Percentiles rank a stretch among this genome's conserved stretches.
Conservation (phyloP, 2,113 vertebrate species). For the Myrmophylax atrothorax region DNA sequence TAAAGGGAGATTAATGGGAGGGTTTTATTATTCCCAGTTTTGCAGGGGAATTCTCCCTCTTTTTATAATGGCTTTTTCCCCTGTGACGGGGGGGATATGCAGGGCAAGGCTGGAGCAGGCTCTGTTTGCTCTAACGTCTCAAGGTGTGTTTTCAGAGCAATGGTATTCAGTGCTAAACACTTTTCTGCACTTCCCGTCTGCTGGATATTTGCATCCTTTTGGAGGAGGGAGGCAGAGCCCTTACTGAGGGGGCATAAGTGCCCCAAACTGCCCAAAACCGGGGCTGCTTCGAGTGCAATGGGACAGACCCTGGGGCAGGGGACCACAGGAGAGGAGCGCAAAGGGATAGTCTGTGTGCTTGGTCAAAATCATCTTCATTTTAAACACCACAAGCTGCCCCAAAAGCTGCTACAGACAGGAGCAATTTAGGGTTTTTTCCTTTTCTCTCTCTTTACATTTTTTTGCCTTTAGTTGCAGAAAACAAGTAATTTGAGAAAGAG, state of each 20-base stretch:
- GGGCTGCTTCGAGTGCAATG: accelerated
- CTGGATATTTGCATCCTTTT: not conserved
- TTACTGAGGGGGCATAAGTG: not conserved
- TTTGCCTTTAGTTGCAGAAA: not conserved
- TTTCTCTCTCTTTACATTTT: not conserved
- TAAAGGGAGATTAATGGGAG: conserved; percentile 50
- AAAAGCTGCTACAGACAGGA: not conserved
- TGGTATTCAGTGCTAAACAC: not conserved
- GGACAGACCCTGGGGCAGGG: not conserved
- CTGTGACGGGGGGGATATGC: not conserved
- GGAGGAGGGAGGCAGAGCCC: not conserved
- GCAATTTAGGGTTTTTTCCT: not conserved
- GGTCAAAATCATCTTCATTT: not conserved
- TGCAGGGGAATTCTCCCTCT: conserved; percentile 50
- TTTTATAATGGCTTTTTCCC: conserved; percentile 43
- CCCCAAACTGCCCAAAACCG: accelerated
- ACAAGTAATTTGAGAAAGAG: not conserved
- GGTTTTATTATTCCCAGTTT: conserved; percentile 47
- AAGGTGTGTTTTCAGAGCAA: conserved; percentile 38
- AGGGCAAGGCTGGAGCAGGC: conserved; percentile 29
- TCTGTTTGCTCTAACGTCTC: not conserved
- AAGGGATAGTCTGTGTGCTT: not conserved
- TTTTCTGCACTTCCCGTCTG: not conserved
- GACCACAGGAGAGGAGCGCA: not conserved
- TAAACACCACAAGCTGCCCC: not conserved